These are phyloP conservation scores for Zaprionus ornatus DNA, from an alignment of 1,140 invertebrate genomes.

Conservation along the genomic window DNA sequence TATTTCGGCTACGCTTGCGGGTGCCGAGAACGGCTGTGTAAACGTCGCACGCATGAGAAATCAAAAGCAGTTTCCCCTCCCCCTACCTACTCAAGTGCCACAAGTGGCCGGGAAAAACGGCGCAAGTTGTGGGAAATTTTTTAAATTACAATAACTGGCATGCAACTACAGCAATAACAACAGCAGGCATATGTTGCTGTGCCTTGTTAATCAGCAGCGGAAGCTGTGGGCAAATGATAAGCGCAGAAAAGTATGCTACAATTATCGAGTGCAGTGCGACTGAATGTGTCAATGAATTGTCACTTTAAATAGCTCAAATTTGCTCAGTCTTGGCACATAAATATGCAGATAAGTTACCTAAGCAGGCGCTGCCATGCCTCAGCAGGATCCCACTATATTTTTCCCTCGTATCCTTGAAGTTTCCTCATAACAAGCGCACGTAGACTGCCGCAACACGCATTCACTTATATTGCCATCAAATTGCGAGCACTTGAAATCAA, in stretches of 20 bases:
- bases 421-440: constrained; percentile 58
- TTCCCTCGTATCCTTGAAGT: neutral
- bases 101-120: constrained; percentile 12
- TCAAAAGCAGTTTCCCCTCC: constrained; percentile 54
- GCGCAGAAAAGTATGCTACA: constrained; percentile 25
- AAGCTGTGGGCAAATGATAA: constrained; percentile 11
- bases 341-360: neutral
- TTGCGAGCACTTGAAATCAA: constrained; percentile 76
- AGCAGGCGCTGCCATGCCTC: neutral
- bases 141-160: constrained; percentile 54
- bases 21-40: constrained; percentile 56
- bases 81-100: constrained; percentile 30
- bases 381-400: neutral
- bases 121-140: constrained; percentile 33
- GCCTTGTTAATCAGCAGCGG: constrained; percentile 27
- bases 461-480: constrained; percentile 81
- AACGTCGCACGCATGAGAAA: constrained; percentile 73
- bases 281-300: neutral
- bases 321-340: neutral
- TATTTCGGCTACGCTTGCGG: constrained; percentile 60
- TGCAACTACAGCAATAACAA: neutral
- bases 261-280: constrained; percentile 5
- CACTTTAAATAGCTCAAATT: neutral
- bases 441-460: constrained; percentile 75
- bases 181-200: neutral